These are phyloP conservation scores for Gobio occitaniae DNA, from an alignment of 2,797 vertebrate genomes.

Conservation along the genomic window DNA sequence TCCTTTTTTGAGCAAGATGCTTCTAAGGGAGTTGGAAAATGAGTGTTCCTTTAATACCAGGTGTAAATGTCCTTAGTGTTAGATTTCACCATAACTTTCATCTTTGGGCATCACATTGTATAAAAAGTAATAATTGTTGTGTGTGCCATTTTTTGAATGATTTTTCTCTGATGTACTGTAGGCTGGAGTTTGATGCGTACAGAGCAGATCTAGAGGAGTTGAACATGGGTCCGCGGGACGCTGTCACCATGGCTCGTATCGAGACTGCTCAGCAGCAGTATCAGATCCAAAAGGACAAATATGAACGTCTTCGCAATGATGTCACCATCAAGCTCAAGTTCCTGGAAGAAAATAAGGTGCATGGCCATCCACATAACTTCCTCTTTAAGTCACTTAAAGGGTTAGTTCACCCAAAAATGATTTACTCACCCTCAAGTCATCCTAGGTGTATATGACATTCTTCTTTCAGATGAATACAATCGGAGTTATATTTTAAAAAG, in stretches of 20 bases:
- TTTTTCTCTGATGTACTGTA: conserved; percentile 58
- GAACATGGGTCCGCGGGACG: conserved; percentile 89
- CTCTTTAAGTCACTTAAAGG: neutral
- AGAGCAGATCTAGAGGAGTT: conserved; percentile 95
- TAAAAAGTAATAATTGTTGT: neutral
- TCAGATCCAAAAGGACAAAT: conserved; percentile 93
- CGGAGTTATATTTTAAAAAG: no score
- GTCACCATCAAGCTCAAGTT: conserved; percentile 96
- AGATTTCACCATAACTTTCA: neutral
- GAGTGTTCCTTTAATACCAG: no score
- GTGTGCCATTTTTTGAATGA: neutral
- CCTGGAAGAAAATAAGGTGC: conserved; percentile 97
- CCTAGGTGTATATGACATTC: no score
- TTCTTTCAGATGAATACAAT: no score
- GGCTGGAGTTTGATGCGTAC: conserved; percentile 95
- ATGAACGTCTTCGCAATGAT: conserved; percentile 91
- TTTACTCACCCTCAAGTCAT: no score
- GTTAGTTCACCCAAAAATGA: no score
- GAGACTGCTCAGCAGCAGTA: conserved; percentile 91
- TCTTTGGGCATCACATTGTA: neutral
- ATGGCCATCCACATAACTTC: neutral
- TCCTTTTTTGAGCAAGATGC: no score
- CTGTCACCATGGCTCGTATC: conserved; percentile 85
- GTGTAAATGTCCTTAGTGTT: neutral
- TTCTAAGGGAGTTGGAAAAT: no score